A percentile compares a stretch with the other conserved stretches of the same genome.
Evolutionary conservation across 2,888 invertebrate genomes (phyloP).

Genomic region (Rhopalosiphum nymphaeae): DNA sequence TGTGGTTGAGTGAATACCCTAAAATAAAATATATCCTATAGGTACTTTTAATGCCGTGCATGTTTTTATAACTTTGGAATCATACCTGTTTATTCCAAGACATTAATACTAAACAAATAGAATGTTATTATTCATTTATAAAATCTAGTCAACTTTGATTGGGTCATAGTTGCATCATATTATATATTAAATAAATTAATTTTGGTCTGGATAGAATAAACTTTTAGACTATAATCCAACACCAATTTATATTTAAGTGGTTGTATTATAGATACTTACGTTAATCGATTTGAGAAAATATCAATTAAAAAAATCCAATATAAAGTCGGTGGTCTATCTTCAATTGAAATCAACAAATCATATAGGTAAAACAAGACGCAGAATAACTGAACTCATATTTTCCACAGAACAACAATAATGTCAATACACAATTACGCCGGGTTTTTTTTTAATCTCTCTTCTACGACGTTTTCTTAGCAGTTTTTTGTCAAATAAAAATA

Average conservation of each 20-base stretch:
- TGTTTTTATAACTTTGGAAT: not conserved
- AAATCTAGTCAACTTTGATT: not conserved
- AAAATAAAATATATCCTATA: not conserved
- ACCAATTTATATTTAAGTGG: not conserved
- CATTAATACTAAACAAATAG: conserved; percentile 44
- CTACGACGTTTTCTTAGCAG: not conserved
- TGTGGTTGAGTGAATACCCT: not conserved
- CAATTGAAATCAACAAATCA: not conserved
- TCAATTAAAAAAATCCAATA: not conserved
- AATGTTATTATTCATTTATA: not conserved
- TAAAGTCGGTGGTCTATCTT: not conserved
- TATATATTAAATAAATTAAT: not conserved
- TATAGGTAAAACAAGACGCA: conserved; percentile 20
- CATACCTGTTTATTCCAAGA: conserved; percentile 62
- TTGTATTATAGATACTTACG: conserved; percentile 14
- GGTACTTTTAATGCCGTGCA: conserved; percentile 2
- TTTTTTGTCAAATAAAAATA: not conserved
- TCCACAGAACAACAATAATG: not conserved
- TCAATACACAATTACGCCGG: not conserved
- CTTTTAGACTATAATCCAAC: not conserved
- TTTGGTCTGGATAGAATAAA: not conserved
- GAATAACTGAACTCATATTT: not conserved
- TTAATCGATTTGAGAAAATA: not conserved
- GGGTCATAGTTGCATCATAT: not conserved
- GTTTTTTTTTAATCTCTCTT: not conserved